These are phyloP conservation scores for Zeuzera pyrina DNA, from an alignment of 2,888 invertebrate genomes.

Conservation along the genomic window DNA sequence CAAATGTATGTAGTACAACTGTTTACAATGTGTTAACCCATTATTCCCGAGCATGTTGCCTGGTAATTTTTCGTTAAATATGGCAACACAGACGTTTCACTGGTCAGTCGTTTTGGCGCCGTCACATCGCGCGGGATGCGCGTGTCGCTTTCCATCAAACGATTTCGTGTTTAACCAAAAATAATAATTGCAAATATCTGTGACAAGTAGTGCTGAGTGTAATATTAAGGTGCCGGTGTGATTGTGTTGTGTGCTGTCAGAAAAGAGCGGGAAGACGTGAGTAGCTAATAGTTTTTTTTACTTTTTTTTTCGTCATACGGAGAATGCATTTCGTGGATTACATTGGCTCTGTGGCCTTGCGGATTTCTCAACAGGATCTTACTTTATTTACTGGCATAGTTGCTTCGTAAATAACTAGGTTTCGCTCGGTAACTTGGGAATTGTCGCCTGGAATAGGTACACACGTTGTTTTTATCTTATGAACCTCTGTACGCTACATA, in stretches of 20 bases:
- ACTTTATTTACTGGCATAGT: conserved; percentile 13
- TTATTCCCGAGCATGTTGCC: too few species aligned
- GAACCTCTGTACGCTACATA: too few species aligned
- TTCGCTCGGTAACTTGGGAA: too few species aligned
- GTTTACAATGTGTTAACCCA: too few species aligned
- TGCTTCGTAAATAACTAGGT: conserved; percentile 12
- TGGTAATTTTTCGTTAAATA: too few species aligned
- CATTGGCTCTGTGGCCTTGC: conserved; percentile 1
- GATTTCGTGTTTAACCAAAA: background rate
- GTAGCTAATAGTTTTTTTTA: background rate
- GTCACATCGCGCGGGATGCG: conserved; percentile 34
- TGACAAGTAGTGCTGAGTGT: background rate
- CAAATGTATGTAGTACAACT: too few species aligned
- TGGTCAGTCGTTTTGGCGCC: conserved; percentile 58
- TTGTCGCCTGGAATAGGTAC: too few species aligned
- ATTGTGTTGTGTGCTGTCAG: background rate
- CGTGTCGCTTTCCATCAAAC: background rate
- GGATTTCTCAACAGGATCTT: conserved; percentile 6
- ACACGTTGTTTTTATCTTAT: too few species aligned
- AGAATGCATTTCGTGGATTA: conserved; percentile 5
- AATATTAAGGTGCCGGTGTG: conserved; percentile 1
- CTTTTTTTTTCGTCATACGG: background rate
- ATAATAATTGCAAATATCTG: background rate
- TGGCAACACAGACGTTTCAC: conserved; percentile 36
- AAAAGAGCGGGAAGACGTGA: background rate